Evolutionary conservation across 2,797 vertebrate genomes (phyloP).

Genomic region (Philypnodon macrostomus): DNA sequence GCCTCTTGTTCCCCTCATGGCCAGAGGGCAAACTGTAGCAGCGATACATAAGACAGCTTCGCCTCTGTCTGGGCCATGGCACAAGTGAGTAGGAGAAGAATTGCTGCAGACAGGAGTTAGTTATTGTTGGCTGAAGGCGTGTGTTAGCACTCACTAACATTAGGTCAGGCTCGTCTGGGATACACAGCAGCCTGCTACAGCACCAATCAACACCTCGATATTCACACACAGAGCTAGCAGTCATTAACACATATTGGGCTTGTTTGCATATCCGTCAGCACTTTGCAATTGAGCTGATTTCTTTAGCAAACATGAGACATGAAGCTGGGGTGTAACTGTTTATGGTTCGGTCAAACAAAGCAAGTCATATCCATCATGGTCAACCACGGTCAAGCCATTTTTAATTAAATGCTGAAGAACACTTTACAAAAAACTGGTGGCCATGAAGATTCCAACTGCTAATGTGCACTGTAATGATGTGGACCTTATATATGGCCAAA

Average conservation of each 20-base stretch:
- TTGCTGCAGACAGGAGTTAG: conserved; percentile 54
- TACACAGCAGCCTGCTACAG: conserved; percentile 46
- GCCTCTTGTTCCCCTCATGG: conserved; percentile 26
- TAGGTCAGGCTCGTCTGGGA: conserved; percentile 42
- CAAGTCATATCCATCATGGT: conserved; percentile 23
- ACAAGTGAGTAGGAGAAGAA: conserved; percentile 45
- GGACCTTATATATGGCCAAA: too few species aligned
- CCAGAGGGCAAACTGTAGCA: conserved; percentile 52
- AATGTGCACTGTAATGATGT: too few species aligned
- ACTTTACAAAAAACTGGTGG: too few species aligned
- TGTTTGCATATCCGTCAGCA: conserved; percentile 70
- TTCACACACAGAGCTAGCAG: conserved; percentile 56
- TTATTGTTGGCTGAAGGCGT: conserved; percentile 53
- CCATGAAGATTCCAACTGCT: too few species aligned
- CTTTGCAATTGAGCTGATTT: conserved; percentile 59
- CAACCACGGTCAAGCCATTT: not conserved
- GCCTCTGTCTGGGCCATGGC: too few species aligned
- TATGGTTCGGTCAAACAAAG: conserved; percentile 15
- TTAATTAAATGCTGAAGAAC: too few species aligned
- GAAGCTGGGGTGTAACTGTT: conserved; percentile 21
- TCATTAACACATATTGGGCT: conserved; percentile 67
- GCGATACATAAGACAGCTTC: conserved; percentile 43
- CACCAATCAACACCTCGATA: conserved; percentile 73
- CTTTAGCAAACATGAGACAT: conserved; percentile 23
- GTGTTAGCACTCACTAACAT: conserved; percentile 35